Evolutionary conservation across 2,888 invertebrate genomes (phyloP).

Genomic region (Saturnia pavonia): DNA sequence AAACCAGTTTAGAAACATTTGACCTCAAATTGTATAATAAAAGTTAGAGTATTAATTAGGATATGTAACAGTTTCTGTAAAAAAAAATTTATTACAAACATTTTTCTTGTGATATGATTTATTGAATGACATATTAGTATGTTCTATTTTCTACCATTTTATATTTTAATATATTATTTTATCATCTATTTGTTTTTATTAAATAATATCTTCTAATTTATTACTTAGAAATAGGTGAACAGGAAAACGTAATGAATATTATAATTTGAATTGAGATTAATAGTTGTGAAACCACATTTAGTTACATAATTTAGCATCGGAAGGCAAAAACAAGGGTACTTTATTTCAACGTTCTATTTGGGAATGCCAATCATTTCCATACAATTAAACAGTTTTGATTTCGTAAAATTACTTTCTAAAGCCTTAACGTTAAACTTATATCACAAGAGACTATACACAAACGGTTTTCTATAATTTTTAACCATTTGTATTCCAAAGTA

Average conservation of each 20-base stretch:
- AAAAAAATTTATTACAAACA: no score
- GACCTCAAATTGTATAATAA: neutral
- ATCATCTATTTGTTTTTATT: neutral
- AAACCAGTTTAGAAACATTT: neutral
- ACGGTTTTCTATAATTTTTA: slow-evolving; percentile 29
- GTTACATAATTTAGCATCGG: neutral
- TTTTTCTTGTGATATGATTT: neutral
- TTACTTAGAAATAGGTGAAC: neutral
- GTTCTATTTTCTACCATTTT: no score
- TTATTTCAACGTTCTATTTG: neutral
- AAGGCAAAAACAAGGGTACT: neutral
- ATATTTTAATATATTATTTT: no score
- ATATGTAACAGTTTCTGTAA: no score
- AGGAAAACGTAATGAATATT: neutral
- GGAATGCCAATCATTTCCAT: slow-evolving; percentile 26
- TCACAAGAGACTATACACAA: slow-evolving; percentile 9
- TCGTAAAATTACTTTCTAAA: slow-evolving; percentile 54
- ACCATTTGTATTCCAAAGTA: slow-evolving; percentile 63
- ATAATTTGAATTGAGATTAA: neutral
- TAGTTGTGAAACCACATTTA: neutral
- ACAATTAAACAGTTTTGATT: slow-evolving; percentile 30
- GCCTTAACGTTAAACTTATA: slow-evolving; percentile 35
- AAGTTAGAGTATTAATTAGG: no score
- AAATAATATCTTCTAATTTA: neutral
- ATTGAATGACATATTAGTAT: neutral